These are phyloP conservation scores for Aquatica leii DNA, from an alignment of 2,888 invertebrate species.

Conservation along the genomic window DNA sequence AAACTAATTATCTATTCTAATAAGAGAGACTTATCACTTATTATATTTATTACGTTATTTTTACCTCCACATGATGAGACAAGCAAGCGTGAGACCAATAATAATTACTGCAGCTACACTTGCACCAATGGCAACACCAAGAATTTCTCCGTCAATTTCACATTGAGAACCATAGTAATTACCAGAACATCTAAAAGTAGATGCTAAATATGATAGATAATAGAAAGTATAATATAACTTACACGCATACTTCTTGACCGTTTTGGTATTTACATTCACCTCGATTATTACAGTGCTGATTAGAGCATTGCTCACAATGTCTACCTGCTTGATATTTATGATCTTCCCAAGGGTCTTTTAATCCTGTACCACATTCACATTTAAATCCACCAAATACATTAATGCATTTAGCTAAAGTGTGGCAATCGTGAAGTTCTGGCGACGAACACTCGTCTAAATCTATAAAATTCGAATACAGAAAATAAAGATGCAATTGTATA, in stretches of 20 bases:
- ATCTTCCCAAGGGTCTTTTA: slow-evolving; percentile 77
- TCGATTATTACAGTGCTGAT: slow-evolving; percentile 81
- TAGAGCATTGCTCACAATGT: slow-evolving; percentile 79
- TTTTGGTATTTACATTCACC: slow-evolving; percentile 83
- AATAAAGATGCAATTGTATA: not conserved
- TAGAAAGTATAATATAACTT: slow-evolving; percentile 53
- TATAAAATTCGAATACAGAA: slow-evolving; percentile 49
- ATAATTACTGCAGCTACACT: slow-evolving; percentile 89
- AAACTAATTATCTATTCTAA: no score
- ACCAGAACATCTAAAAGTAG: slow-evolving; percentile 72
- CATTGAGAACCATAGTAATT: slow-evolving; percentile 89
- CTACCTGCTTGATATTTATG: slow-evolving; percentile 76
- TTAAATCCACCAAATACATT: slow-evolving; percentile 87
- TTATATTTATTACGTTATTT: no score
- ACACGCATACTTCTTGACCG: slow-evolving; percentile 81
- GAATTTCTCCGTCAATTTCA: slow-evolving; percentile 90
- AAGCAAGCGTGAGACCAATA: slow-evolving; percentile 85
- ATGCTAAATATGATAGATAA: not conserved
- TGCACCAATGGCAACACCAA: slow-evolving; percentile 90
- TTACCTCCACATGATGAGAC: slow-evolving; percentile 91
- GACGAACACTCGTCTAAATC: slow-evolving; percentile 89
- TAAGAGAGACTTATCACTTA: no score
- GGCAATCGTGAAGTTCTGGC: slow-evolving; percentile 85
- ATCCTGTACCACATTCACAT: slow-evolving; percentile 78
- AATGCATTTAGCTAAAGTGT: slow-evolving; percentile 76